phyloP scores from a whole-genome alignment of 2,797 vertebrate genomes.

The Syngnathus acus region DNA sequence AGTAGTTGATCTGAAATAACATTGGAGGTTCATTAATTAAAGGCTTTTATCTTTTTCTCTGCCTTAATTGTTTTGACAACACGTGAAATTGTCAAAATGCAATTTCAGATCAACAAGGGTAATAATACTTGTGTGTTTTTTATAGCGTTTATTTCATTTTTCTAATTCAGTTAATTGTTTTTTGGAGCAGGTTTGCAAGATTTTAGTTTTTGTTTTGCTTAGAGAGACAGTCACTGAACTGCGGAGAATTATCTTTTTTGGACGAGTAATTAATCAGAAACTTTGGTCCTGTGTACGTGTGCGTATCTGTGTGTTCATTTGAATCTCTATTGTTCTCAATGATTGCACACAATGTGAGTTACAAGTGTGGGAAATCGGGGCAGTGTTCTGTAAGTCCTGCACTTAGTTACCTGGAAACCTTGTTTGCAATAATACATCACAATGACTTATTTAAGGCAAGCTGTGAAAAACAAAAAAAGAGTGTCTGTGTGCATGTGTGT shows the following conservation, averaged over 20 bases:
- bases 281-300: background rate
- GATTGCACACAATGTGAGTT: conserved; percentile 49
- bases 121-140: background rate
- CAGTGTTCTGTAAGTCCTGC: conserved; percentile 13
- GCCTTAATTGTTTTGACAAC: background rate
- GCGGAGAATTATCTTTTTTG: background rate
- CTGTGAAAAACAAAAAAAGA: conserved; percentile 22
- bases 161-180: background rate
- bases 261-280: background rate
- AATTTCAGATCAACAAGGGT: background rate
- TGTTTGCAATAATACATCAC: conserved; percentile 64
- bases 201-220: background rate
- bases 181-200: background rate
- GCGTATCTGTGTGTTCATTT: conserved; percentile 47
- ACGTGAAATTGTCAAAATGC: background rate
- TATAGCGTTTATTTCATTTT: no score
- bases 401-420: conserved; percentile 45
- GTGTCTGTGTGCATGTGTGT: background rate
- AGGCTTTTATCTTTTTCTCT: background rate
- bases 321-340: conserved; percentile 62
- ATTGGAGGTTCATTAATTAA: background rate
- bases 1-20: background rate
- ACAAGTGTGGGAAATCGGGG: conserved; percentile 10
- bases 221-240: background rate
- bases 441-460: conserved; percentile 59